A percentile compares a stretch with the other conserved stretches of the same genome.
Evolutionary conservation across 2,888 invertebrate genomes (phyloP).

Genomic region (Phyllotreta cruciferae): DNA sequence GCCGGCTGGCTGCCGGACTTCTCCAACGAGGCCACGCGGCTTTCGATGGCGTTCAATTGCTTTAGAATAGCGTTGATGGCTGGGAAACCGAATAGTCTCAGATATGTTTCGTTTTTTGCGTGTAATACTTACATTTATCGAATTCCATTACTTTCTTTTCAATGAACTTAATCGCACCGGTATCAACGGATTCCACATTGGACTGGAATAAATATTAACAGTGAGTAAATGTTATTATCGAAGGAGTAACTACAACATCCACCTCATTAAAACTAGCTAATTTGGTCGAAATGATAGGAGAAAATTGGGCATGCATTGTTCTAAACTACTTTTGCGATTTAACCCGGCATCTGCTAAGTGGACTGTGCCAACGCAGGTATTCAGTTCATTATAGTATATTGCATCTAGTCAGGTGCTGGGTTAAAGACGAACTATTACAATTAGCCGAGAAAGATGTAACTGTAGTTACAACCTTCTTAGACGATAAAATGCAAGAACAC

Average conservation of each 20-base stretch:
- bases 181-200: conserved; percentile 41
- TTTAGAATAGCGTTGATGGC: conserved; percentile 46
- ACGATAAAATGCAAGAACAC: conserved; percentile 11
- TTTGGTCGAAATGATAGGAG: no score
- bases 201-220: conserved; percentile 31
- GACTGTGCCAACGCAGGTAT: no score
- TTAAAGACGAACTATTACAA: neutral
- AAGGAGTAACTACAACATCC: neutral
- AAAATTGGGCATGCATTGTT: no score
- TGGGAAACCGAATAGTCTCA: conserved; percentile 34
- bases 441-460: neutral
- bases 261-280: neutral
- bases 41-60: conserved; percentile 43
- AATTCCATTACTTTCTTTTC: conserved; percentile 54
- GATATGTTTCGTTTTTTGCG: neutral
- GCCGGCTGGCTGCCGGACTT: conserved; percentile 47
- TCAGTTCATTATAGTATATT: neutral
- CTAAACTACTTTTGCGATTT: no score
- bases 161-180: conserved; percentile 51
- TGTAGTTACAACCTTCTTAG: conserved; percentile 13
- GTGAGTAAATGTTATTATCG: neutral
- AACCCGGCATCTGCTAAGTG: no score
- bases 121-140: conserved; percentile 49
- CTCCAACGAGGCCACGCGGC: conserved; percentile 46
- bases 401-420: neutral